These are phyloP conservation scores for Rhagonycha fulva DNA, from an alignment of 2,888 invertebrate genomes.

Conservation along the genomic window DNA sequence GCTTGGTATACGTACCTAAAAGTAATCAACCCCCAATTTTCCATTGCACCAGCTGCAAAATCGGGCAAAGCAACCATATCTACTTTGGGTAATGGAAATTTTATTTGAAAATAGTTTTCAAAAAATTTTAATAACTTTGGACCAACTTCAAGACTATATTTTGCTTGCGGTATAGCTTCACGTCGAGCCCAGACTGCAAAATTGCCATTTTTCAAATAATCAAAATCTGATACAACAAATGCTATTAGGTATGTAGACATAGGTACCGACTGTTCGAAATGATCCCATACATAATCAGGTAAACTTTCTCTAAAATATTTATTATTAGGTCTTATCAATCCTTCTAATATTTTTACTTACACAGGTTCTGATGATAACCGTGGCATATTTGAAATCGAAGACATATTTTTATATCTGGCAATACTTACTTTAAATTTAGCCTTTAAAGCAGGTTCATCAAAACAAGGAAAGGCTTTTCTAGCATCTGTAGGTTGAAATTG, in stretches of 20 bases:
- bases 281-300: conserved; percentile 74
- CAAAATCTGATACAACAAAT: conserved; percentile 80
- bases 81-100: conserved; percentile 80
- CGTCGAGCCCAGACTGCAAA: conserved; percentile 74
- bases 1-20: conserved; percentile 61
- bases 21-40: conserved; percentile 83
- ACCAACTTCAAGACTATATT: conserved; percentile 77
- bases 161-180: conserved; percentile 72
- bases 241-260: conserved; percentile 93
- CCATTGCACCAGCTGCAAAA: conserved; percentile 89
- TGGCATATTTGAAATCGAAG: conserved; percentile 81
- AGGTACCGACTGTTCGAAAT: conserved; percentile 74
- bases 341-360: conserved; percentile 57
- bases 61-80: conserved; percentile 95
- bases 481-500: conserved; percentile 86
- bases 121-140: conserved; percentile 72
- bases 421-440: conserved; percentile 79
- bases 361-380: conserved; percentile 55
- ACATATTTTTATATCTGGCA: conserved; percentile 72
- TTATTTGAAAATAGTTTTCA: conserved; percentile 74
- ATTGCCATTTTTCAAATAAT: conserved; percentile 59
- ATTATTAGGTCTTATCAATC: not conserved
- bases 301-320: conserved; percentile 57
- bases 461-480: conserved; percentile 82
- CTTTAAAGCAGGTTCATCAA: conserved; percentile 85